Percentiles rank a stretch among this genome's conserved stretches.
Evolutionary conservation across 1,140 invertebrate species (phyloP).

Genomic region (Nasonia vitripennis): DNA sequence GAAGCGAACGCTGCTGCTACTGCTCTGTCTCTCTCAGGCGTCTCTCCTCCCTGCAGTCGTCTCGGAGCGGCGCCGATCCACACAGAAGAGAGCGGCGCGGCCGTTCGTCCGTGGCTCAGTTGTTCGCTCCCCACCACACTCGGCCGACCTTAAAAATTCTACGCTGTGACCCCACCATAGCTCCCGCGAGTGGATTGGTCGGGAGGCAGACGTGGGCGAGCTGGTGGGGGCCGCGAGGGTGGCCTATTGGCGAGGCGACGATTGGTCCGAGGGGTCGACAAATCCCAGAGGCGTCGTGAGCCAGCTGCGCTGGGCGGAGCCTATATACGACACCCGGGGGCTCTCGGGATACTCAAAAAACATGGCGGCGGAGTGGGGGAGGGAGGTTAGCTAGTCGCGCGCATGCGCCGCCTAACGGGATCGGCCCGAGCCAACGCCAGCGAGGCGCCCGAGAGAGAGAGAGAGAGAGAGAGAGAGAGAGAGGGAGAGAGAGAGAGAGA

Average conservation of each 20-base stretch:
- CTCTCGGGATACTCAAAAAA: background rate
- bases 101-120: background rate
- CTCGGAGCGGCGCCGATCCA: slow-evolving; percentile 20
- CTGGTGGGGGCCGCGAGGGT: background rate
- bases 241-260: slow-evolving; percentile 24
- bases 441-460: background rate
- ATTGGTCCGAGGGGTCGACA: slow-evolving; percentile 68
- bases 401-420: slow-evolving; percentile 42
- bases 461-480: background rate
- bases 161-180: background rate
- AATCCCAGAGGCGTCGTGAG: slow-evolving; percentile 70
- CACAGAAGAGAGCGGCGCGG: slow-evolving; percentile 1
- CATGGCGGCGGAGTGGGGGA: slow-evolving; percentile 50
- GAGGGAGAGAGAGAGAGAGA: no score
- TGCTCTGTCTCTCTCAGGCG: slow-evolving; percentile 52
- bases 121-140: background rate
- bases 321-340: slow-evolving; percentile 13
- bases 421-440: slow-evolving; percentile 34
- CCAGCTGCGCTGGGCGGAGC: slow-evolving; percentile 61
- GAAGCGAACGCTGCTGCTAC: slow-evolving; percentile 31
- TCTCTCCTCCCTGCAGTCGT: slow-evolving; percentile 33
- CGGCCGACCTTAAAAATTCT: background rate
- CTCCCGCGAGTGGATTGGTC: slow-evolving; percentile 3
- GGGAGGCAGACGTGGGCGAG: background rate
- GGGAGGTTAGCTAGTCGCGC: slow-evolving; percentile 5